Percentiles rank a stretch among this genome's conserved stretches.
Conservation (phyloP, 2,888 invertebrate genomes). For the Camptogramma bilineatum region DNA sequence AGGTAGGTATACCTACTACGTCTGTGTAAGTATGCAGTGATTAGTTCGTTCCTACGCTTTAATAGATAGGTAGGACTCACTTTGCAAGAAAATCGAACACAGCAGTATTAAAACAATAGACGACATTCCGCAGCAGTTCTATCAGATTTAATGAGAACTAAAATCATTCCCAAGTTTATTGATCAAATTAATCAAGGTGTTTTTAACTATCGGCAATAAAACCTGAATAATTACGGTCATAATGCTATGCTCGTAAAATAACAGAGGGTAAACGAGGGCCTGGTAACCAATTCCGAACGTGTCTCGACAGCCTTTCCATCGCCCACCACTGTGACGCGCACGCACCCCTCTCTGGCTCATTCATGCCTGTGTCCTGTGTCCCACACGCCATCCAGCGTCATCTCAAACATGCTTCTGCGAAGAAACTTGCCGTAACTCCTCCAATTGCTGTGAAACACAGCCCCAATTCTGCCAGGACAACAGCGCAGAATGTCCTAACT, state of each 20-base stretch:
- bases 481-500: not conserved
- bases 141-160: not conserved
- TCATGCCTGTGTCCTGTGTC: conserved; percentile 10
- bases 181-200: not conserved
- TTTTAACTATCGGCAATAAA: not conserved
- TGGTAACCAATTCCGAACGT: not conserved
- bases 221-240: not conserved
- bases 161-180: not conserved
- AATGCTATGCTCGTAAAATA: no score
- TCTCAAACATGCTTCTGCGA: conserved; percentile 11
- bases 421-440: conserved; percentile 3
- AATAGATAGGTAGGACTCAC: not conserved
- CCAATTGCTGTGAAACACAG: not conserved
- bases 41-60: no score
- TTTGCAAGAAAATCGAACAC: conserved; percentile 11
- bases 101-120: conserved; percentile 1
- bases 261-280: no score
- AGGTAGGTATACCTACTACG: no score
- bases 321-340: not conserved
- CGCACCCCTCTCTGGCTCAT: not conserved
- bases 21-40: no score
- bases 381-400: not conserved
- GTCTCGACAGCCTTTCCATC: not conserved
- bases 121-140: not conserved
- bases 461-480: not conserved